Evolutionary conservation across 2,113 vertebrate genomes (phyloP).

Genomic region (Dromiciops gliroides): DNA sequence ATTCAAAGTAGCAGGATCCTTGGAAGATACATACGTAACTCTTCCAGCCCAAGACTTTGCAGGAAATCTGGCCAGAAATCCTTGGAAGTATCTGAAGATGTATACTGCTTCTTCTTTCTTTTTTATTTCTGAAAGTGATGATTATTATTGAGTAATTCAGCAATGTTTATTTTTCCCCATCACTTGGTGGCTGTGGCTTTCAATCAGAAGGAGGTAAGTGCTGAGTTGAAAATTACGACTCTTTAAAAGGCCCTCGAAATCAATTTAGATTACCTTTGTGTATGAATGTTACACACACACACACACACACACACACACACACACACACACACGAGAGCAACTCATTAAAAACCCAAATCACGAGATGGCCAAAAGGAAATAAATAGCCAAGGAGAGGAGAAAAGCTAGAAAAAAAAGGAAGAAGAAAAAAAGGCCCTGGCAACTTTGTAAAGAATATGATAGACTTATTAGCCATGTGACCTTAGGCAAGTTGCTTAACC

Average conservation of each 20-base stretch:
- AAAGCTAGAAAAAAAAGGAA: not conserved
- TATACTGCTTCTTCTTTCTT: not conserved
- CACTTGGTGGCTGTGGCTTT: constrained; percentile 55
- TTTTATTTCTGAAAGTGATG: constrained; percentile 30
- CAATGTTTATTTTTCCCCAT: constrained; percentile 62
- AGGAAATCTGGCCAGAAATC: constrained; percentile 43
- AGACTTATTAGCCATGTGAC: too few species aligned
- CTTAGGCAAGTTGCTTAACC: too few species aligned
- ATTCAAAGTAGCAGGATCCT: constrained; percentile 51
- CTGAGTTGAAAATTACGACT: constrained; percentile 49
- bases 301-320: not conserved
- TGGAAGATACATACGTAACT: constrained; percentile 54
- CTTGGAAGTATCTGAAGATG: constrained; percentile 58
- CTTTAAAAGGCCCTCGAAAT: constrained; percentile 67
- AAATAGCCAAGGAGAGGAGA: constrained; percentile 41
- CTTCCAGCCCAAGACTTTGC: constrained; percentile 59
- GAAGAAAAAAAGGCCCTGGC: constrained; percentile 51
- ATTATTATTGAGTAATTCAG: constrained; percentile 68
- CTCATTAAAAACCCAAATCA: constrained; percentile 46
- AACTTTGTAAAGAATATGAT: constrained; percentile 48
- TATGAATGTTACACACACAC: constrained; percentile 53
- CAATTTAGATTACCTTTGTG: constrained; percentile 59
- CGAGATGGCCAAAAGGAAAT: constrained; percentile 10
- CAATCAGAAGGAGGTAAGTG: constrained; percentile 66
- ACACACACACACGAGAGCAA: too few species aligned